Percentiles rank a stretch among this genome's conserved stretches.
Conservation (phyloP, 2,113 vertebrate genomes). For the Takifugu bimaculatus region DNA sequence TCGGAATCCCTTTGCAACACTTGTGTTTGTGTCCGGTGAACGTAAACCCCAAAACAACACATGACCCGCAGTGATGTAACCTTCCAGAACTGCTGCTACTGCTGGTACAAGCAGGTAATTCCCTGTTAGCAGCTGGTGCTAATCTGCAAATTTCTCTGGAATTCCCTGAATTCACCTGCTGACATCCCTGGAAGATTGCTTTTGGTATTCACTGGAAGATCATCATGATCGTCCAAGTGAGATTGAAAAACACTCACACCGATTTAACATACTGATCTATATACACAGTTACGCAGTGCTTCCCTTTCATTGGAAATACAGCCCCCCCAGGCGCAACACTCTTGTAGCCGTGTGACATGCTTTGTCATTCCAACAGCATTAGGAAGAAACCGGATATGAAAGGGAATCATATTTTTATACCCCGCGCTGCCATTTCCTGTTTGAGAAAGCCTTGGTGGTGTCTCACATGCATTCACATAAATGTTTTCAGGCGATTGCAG, state of each 20-base stretch:
- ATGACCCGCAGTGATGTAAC: conserved; percentile 3
- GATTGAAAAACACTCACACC: neutral
- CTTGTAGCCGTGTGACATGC: conserved; percentile 33
- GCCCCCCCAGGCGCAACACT: conserved; percentile 14
- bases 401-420: conserved; percentile 27
- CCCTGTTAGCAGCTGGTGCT: neutral
- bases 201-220: too few relatives aligned
- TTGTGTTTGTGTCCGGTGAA: conserved; percentile 28
- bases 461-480: conserved; percentile 1
- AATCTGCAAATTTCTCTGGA: conserved; percentile 1
- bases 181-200: too few relatives aligned
- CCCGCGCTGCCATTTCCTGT: conserved; percentile 5
- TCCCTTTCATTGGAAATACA: conserved; percentile 20
- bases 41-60: neutral
- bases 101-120: neutral
- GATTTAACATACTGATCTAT: neutral
- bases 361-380: conserved; percentile 29
- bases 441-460: neutral
- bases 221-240: too few relatives aligned
- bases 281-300: neutral
- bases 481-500: conserved; percentile 12
- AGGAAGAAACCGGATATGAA: conserved; percentile 43
- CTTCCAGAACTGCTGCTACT: neutral
- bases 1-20: conserved; percentile 1
- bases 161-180: neutral